phyloP scores from a whole-genome alignment of 2,888 invertebrate species.

The Mythimna lalbum region DNA sequence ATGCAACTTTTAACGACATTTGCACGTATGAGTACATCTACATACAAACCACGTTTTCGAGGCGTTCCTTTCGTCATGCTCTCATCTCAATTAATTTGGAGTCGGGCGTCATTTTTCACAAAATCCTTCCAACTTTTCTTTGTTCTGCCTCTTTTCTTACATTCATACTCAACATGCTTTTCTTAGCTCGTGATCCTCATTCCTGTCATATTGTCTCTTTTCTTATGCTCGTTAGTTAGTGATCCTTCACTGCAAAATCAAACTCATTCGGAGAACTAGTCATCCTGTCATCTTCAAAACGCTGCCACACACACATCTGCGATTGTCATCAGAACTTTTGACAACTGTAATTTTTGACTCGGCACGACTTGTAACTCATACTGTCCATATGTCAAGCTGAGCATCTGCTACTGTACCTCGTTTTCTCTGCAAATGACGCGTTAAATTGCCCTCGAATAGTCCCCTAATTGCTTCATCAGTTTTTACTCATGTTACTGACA shows the following conservation, averaged over 20 bases:
- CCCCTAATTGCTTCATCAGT: slow-evolving; percentile 45
- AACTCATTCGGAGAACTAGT: background rate
- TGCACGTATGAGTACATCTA: too few species aligned
- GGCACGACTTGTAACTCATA: slow-evolving; percentile 2
- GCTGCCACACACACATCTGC: background rate
- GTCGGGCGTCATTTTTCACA: background rate
- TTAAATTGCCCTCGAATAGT: slow-evolving; percentile 48
- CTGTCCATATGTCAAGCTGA: slow-evolving; percentile 6
- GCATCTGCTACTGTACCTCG: slow-evolving; percentile 30
- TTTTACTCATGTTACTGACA: slow-evolving; percentile 41
- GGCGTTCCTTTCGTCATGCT: background rate
- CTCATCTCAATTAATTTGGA: background rate
- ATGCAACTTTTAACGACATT: background rate
- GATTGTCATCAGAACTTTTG: background rate
- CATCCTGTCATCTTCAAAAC: background rate
- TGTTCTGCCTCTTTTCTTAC: background rate
- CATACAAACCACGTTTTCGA: too few species aligned
- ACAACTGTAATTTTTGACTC: background rate
- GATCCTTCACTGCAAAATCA: background rate
- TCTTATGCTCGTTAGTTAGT: background rate
- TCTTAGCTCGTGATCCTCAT: background rate
- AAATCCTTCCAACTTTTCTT: background rate
- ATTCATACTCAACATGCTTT: background rate
- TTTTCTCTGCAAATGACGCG: slow-evolving; percentile 48
- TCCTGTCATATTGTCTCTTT: background rate